Percentiles rank a stretch among this genome's conserved stretches.
phyloP scores from a whole-genome alignment of 2,797 vertebrate genomes.

The Mionectes olivaceus region DNA sequence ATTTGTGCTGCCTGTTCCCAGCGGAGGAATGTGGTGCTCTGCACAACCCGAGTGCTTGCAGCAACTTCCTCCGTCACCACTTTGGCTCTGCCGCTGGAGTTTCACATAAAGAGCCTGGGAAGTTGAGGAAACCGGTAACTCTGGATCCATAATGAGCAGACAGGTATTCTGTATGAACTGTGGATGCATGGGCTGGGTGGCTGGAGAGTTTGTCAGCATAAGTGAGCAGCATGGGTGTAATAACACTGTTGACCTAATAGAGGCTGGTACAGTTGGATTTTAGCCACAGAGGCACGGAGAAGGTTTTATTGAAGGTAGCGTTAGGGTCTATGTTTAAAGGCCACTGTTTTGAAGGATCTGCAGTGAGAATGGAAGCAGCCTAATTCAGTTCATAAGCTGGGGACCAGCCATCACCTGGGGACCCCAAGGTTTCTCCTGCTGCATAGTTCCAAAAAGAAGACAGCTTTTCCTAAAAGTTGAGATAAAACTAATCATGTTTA shows the following conservation, averaged over 20 bases:
- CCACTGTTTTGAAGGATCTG: not conserved
- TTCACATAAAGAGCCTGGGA: conserved; percentile 7
- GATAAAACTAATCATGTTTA: not conserved
- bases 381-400: not conserved
- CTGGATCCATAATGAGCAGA: not conserved
- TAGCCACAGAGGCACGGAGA: not conserved
- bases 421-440: not conserved
- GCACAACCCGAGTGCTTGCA: not conserved
- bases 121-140: not conserved
- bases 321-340: not conserved
- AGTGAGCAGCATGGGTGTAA: not conserved
- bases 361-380: not conserved
- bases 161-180: not conserved
- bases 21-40: conserved; percentile 25
- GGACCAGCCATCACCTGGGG: not conserved
- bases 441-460: rapidly evolving
- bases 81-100: not conserved
- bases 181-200: not conserved
- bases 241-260: rapidly evolving
- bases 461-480: not conserved
- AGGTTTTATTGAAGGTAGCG: not conserved
- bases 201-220: not conserved
- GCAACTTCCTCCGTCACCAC: not conserved
- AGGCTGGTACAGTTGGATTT: not conserved
- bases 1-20: not conserved